Percentiles rank a stretch among this genome's conserved stretches.
phyloP scores from a whole-genome alignment of 2,797 vertebrate species.

The Zenarchopterus dispar region DNA sequence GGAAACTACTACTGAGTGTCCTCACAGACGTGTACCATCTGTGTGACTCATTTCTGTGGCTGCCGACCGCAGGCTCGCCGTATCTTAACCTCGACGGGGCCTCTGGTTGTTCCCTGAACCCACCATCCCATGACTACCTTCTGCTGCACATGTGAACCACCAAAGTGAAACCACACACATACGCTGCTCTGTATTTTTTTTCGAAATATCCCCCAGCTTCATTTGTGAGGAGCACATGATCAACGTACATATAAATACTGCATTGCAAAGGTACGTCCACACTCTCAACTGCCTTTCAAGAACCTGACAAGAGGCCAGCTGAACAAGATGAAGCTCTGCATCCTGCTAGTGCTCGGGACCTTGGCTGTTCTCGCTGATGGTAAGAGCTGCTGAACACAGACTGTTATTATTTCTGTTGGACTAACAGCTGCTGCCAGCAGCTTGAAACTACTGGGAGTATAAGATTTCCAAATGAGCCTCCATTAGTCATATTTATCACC shows the following conservation, averaged over 20 bases:
- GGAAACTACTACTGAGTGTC: rapidly evolving
- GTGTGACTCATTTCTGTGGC: constrained; percentile 28
- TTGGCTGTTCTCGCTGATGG: constrained; percentile 33
- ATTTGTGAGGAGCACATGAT: constrained; percentile 65
- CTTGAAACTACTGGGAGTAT: too few relatives aligned
- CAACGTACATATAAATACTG: constrained; percentile 43
- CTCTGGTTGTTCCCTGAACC: constrained; percentile 43
- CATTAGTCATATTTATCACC: too few relatives aligned
- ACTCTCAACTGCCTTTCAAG: background rate
- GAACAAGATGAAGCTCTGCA: constrained; percentile 67
- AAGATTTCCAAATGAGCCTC: too few relatives aligned
- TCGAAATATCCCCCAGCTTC: constrained; percentile 12
- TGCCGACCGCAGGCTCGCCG: background rate
- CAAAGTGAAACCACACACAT: constrained; percentile 62
- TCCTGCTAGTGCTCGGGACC: constrained; percentile 51
- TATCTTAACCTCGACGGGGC: constrained; percentile 31
- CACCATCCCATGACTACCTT: constrained; percentile 66
- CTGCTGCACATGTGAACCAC: constrained; percentile 66
- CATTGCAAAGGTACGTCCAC: background rate
- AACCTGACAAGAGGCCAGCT: background rate
- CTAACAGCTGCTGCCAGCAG: too few relatives aligned
- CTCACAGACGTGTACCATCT: background rate
- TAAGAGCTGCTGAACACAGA: constrained; percentile 26
- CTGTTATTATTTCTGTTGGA: background rate
- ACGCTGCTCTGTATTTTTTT: constrained; percentile 5